A percentile compares a stretch with the other conserved stretches of the same genome.
These are phyloP conservation scores for Microcebus griseorufus DNA, from an alignment of 2,113 vertebrate species.

Conservation along the genomic window DNA sequence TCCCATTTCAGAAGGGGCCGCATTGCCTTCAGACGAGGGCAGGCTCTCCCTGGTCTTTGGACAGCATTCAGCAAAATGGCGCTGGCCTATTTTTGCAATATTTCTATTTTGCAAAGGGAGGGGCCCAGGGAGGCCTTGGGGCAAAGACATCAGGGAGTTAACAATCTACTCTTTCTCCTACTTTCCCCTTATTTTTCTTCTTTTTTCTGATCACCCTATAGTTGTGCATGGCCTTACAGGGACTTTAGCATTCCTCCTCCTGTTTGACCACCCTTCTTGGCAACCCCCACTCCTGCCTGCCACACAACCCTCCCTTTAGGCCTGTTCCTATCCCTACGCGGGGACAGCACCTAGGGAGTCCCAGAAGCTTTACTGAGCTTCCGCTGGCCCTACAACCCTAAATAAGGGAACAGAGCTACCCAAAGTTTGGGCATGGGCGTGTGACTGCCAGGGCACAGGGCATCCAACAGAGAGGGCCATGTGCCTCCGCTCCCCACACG, in stretches of 20 bases:
- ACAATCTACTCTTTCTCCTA: slow-evolving; percentile 79
- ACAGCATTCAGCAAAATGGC: slow-evolving; percentile 80
- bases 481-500: not conserved
- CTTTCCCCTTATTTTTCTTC: slow-evolving; percentile 72
- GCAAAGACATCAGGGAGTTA: slow-evolving; percentile 80
- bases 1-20: slow-evolving; percentile 22
- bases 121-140: slow-evolving; percentile 80
- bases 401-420: not conserved
- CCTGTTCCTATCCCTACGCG: not conserved
- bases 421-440: not conserved
- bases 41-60: not conserved
- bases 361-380: not conserved
- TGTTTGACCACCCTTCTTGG: not conserved
- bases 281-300: not conserved
- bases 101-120: slow-evolving; percentile 87
- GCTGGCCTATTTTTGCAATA: slow-evolving; percentile 83
- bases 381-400: not conserved
- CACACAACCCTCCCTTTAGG: not conserved
- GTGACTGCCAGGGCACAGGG: not conserved
- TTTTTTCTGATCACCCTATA: slow-evolving; percentile 67
- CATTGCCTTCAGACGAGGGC: not conserved
- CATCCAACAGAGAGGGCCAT: not conserved
- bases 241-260: not conserved
- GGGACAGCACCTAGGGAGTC: not conserved
- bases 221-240: slow-evolving; percentile 3